Base-by-base conservation (phyloP, 1,140 invertebrate genomes). In the Lycorma delicatula region DNA sequence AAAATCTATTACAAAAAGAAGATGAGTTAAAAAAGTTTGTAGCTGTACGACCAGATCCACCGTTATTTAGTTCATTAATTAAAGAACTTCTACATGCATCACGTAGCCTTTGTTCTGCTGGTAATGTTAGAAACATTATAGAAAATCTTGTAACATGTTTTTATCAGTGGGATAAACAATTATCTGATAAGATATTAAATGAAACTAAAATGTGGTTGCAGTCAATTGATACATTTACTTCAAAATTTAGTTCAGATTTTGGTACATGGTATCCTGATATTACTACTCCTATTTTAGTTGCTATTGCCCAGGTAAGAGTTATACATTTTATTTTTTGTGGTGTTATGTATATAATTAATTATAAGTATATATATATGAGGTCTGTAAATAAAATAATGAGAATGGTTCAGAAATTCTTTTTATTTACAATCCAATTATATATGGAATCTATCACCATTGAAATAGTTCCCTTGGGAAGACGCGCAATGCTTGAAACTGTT, bases 241-340 rank as follows among this genome's bases (percentile, higher is more conserved):
- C 75, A 23, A 76, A 77, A 62, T 64, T 85, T 23, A 71, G 77
- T 25, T 65, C 61, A n/a, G 65, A 68, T 7, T 86, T 78, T 63
- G 69, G 77, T 1, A 66, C 74, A 6, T 77, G 74, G 13, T 87
- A 84, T 66, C 83, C 84, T 0, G 86, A 88, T 66, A 72, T 88
- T 16, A 75, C 82, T 0, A 72, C 79, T 36, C 82, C 83, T 1
- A 66, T 86, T 13, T 68, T 84, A 7, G 68, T 70, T 52, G 80
- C 79, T 1, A 53, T 85, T 5, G 74, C 75, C 1, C 79, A 86
- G 70, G 76, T 86, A 55, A 71, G 74, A 25, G 77, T 79, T 50
- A 81, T n/a, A n/a, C n/a, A n/a, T n/a, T n/a, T n/a, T n/a, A n/a
- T n/a, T n/a, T n/a, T n/a, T n/a, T n/a, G n/a, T n/a, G n/a, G n/a